Evolutionary conservation across 2,113 vertebrate genomes (phyloP).

Genomic region (Eublepharis macularius): DNA sequence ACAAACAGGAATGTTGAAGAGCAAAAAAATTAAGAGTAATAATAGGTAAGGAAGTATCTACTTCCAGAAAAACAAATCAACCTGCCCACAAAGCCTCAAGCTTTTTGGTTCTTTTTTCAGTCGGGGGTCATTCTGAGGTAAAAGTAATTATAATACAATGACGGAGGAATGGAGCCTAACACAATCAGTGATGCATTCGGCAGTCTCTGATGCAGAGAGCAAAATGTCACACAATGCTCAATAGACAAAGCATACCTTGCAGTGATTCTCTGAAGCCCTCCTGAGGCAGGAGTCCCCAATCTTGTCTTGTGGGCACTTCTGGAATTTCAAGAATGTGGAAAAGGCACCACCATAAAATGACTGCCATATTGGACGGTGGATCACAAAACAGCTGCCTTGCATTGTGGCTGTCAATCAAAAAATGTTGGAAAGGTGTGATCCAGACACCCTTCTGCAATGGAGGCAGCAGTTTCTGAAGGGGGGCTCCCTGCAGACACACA

Average conservation of each 20-base stretch:
- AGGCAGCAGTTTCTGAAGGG: too few species aligned
- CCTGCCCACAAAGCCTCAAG: slow-evolving; percentile 13
- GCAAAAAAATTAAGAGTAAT: not conserved
- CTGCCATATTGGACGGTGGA: too few species aligned
- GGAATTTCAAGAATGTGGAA: too few species aligned
- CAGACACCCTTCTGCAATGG: too few species aligned
- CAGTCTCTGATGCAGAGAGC: not conserved
- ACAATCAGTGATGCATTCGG: not conserved
- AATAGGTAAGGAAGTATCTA: not conserved
- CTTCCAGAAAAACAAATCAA: not conserved
- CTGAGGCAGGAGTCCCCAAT: not conserved
- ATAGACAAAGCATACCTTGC: not conserved
- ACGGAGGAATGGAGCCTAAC: slow-evolving; percentile 12
- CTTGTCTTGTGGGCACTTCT: too few species aligned
- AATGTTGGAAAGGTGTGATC: too few species aligned
- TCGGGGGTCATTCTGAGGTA: slow-evolving; percentile 1
- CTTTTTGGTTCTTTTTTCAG: slow-evolving; percentile 18
- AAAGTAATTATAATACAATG: slow-evolving; percentile 12
- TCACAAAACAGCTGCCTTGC: too few species aligned
- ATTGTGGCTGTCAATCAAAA: too few species aligned
- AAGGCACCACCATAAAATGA: too few species aligned
- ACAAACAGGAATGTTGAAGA: not conserved
- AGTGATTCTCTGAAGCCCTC: not conserved
- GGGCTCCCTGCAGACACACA: too few species aligned
- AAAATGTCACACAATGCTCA: not conserved